Percentiles rank a stretch among this genome's conserved stretches.
These are phyloP conservation scores for Gasteruption jaculator DNA, from an alignment of 2,888 invertebrate species.

Conservation along the genomic window DNA sequence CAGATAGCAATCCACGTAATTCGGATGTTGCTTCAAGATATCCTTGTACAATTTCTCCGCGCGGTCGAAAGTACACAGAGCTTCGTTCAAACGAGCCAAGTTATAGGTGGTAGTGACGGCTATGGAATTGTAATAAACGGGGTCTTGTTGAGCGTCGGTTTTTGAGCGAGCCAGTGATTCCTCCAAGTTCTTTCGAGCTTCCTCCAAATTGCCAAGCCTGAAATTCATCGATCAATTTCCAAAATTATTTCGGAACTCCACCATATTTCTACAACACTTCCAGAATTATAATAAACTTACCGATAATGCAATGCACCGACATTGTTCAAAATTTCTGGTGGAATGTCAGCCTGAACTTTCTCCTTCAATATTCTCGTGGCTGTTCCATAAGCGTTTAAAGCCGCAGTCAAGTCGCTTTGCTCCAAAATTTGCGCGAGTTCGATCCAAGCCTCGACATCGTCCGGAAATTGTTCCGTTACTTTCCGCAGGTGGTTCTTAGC, in stretches of 20 bases:
- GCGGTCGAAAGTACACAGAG: conserved; percentile 85
- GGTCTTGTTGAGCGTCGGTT: conserved; percentile 80
- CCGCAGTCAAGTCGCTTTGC: conserved; percentile 80
- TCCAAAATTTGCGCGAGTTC: conserved; percentile 97
- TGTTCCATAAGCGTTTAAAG: conserved; percentile 88
- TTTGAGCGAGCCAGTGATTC: conserved; percentile 81
- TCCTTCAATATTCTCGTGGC: conserved; percentile 90
- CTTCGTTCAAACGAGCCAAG: conserved; percentile 89
- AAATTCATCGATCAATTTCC: no score
- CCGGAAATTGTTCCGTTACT: conserved; percentile 93
- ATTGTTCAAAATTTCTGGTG: conserved; percentile 97
- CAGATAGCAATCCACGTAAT: conserved; percentile 92
- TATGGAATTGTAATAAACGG: conserved; percentile 93
- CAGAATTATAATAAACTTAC: conserved; percentile 34
- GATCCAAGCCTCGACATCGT: conserved; percentile 99
- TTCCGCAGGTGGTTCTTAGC: conserved; percentile 93
- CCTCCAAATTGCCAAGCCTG: conserved; percentile 78
- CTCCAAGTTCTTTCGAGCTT: conserved; percentile 81
- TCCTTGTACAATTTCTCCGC: conserved; percentile 96
- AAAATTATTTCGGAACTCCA: neutral
- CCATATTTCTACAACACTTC: neutral
- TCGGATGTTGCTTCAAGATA: conserved; percentile 95
- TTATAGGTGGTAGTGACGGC: conserved; percentile 96
- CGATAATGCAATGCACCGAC: conserved; percentile 89
- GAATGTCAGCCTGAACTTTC: conserved; percentile 89